Base-by-base conservation (phyloP, 2,888 invertebrate genomes). In the Hipparchia semele region DNA sequence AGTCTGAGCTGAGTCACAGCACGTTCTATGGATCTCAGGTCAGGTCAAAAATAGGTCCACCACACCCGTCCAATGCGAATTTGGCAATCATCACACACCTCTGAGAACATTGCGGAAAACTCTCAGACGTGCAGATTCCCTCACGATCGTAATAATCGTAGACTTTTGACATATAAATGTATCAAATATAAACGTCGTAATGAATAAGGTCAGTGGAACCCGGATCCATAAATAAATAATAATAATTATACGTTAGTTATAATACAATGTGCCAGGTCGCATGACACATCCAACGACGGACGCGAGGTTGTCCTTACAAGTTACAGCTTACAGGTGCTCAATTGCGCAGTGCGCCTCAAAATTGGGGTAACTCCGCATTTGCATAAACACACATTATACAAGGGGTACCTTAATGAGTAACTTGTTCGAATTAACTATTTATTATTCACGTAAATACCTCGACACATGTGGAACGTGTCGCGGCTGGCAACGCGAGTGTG, bases 311-410 rank as follows among this genome's bases (percentile, higher is more conserved):
- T 71, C 70, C 79, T 71, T 85, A 86, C 84, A 86, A 78, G 82
- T 82, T 85, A 86, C 84, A 86, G 79, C 81, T 82, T 85, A 86
- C 84, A 86, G 79, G 82, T 83, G 81, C 79, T 79, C 81, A 86
- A 87, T 88, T 89, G 87, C 87, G 87, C 85, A 86, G 85, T 82
- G 77, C 82, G 82, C 70, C 77, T 80, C 78, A 78, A 81, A 84
- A 80, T 75, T 79, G 77, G 80, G 80, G 79, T 80, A 77, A 78
- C 73, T 73, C 77, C 74, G 76, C 67, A 78, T 75, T 79, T 74
- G 74, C 78, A 79, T 79, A 75, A 77, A 77, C 73, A 73, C 68
- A 75, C 65, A 65, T 72, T 76, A 80, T 78, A 77, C 74, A 68
- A 77, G 77, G 79, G 77, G 76, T 78, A 73, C 68, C 71, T 77